phyloP scores from a whole-genome alignment of 2,113 vertebrate genomes.

The Cyprinus carpio region DNA sequence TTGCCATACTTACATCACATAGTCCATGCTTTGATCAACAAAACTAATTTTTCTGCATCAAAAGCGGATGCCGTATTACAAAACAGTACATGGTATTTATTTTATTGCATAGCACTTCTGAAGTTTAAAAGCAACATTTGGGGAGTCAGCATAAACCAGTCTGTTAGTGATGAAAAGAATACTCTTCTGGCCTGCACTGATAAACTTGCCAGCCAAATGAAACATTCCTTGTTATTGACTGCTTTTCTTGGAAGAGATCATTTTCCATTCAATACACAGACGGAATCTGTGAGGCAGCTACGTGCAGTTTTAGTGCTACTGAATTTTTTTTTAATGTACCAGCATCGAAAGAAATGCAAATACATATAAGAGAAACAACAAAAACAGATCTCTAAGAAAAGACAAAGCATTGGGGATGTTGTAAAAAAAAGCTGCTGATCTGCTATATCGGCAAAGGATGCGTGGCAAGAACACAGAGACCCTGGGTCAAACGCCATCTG shows the following conservation, averaged over 20 bases:
- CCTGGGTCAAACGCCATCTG: slow-evolving; percentile 59
- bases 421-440: slow-evolving; percentile 46
- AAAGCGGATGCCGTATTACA: neutral
- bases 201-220: slow-evolving; percentile 28
- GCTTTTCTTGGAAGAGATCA: slow-evolving; percentile 14
- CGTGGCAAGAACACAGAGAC: slow-evolving; percentile 22
- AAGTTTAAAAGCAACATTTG: slow-evolving; percentile 10
- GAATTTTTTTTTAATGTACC: neutral
- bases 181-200: neutral
- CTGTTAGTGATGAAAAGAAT: slow-evolving; percentile 2
- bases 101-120: neutral
- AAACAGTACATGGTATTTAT: neutral
- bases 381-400: neutral
- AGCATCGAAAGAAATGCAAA: neutral
- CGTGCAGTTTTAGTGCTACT: neutral
- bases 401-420: neutral
- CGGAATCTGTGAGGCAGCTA: neutral
- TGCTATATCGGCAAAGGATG: slow-evolving; percentile 12
- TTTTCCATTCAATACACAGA: neutral
- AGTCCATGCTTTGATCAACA: neutral
- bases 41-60: neutral
- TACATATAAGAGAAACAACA: neutral
- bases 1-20: neutral
- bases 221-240: neutral
- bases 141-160: slow-evolving; percentile 1